These are phyloP conservation scores for Shinisaurus crocodilurus DNA, from an alignment of 2,113 vertebrate species.

Conservation along the genomic window DNA sequence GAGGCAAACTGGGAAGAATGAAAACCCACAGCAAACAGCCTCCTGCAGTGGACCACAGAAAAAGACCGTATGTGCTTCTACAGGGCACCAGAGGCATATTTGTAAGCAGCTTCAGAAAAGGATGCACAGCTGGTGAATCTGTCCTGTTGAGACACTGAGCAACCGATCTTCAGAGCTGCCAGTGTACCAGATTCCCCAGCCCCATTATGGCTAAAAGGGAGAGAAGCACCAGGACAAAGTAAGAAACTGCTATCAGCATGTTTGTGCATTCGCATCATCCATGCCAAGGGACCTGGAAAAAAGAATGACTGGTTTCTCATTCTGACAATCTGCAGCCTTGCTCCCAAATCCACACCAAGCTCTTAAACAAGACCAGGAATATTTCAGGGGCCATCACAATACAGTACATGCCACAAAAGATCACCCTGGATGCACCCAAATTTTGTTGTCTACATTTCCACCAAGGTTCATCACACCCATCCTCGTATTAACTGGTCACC, in stretches of 20 bases:
- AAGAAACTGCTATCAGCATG: not conserved
- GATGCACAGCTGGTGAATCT: not conserved
- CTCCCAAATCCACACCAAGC: too few relatives aligned
- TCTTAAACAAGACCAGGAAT: too few relatives aligned
- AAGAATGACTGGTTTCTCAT: too few relatives aligned
- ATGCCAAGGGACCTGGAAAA: not conserved
- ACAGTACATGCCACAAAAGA: not conserved
- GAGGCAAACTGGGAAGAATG: not conserved
- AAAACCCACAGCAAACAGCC: not conserved
- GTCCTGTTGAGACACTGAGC: not conserved
- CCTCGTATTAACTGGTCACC: not conserved
- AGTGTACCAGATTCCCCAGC: not conserved
- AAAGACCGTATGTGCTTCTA: not conserved
- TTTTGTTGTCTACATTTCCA: constrained; percentile 33
- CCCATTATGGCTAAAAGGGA: not conserved
- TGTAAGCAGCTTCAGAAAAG: not conserved
- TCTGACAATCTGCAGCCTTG: not conserved
- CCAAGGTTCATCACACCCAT: constrained; percentile 11
- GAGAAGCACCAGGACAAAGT: not conserved
- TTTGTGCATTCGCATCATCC: not conserved
- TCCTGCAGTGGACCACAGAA: not conserved
- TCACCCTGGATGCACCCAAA: not conserved
- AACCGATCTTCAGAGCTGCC: too few relatives aligned
- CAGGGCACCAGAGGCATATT: not conserved
- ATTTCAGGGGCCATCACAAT: too few relatives aligned